These are phyloP conservation scores for Podarcis muralis DNA, from an alignment of 2,113 vertebrate genomes.

Conservation along the genomic window DNA sequence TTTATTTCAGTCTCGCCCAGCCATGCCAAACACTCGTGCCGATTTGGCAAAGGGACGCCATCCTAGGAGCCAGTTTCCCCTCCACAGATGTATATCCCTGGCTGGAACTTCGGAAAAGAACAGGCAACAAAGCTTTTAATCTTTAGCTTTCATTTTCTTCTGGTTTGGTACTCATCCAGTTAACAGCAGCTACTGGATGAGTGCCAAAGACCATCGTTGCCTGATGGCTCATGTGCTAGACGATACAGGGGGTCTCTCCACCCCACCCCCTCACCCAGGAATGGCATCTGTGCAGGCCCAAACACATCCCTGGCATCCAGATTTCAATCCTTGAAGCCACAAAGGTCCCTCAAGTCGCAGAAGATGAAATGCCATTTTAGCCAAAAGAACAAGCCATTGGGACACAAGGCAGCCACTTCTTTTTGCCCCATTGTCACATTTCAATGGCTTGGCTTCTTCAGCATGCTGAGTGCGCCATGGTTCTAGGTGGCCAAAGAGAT, in stretches of 20 bases:
- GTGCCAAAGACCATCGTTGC: conserved; percentile 26
- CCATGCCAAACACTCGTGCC: conserved; percentile 47
- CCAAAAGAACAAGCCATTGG: background rate
- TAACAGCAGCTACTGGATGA: conserved; percentile 30
- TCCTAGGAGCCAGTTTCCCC: conserved; percentile 50
- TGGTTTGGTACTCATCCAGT: conserved; percentile 58
- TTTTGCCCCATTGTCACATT: background rate
- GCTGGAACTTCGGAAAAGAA: conserved; percentile 26
- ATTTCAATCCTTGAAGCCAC: conserved; percentile 24
- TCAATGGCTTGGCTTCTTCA: background rate
- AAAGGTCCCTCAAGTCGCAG: conserved; percentile 18
- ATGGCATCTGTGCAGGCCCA: conserved; percentile 33
- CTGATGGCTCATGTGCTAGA: conserved; percentile 45
- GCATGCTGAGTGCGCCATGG: background rate
- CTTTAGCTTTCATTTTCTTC: conserved; percentile 61
- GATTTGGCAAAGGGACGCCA: conserved; percentile 57
- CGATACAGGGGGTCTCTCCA: background rate
- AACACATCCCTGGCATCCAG: conserved; percentile 27
- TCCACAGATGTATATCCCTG: conserved; percentile 66
- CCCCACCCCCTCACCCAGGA: background rate
- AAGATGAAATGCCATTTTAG: conserved; percentile 34
- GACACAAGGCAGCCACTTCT: background rate
- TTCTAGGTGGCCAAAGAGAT: conserved; percentile 7
- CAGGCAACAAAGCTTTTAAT: background rate
- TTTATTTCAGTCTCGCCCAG: conserved; percentile 50